These are phyloP conservation scores for Eubasilissa regina DNA, from an alignment of 1,140 invertebrate species.

Conservation along the genomic window DNA sequence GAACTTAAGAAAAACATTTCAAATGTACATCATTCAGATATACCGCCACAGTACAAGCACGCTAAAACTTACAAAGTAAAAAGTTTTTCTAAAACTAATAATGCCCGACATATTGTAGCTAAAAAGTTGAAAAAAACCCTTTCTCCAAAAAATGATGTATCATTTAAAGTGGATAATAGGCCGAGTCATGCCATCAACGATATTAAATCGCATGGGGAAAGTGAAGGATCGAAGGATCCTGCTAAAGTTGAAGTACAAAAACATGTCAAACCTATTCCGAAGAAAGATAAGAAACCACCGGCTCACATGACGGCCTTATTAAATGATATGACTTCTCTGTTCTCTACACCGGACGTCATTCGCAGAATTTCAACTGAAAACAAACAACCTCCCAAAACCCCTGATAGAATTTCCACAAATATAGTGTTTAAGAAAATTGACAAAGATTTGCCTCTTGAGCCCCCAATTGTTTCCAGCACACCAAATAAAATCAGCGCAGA, in stretches of 20 bases:
- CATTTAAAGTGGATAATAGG: neutral
- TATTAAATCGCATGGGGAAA: neutral
- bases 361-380: conserved; percentile 75
- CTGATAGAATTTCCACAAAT: conserved; percentile 60
- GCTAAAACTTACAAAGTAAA: conserved; percentile 45
- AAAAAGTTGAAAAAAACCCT: conserved; percentile 49
- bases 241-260: conserved; percentile 64
- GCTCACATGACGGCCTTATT: conserved; percentile 75
- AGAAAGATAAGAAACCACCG: conserved; percentile 81
- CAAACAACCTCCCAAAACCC: conserved; percentile 65
- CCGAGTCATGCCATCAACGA: conserved; percentile 59
- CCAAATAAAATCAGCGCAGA: conserved; percentile 26
- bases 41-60: conserved; percentile 37
- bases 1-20: conserved; percentile 50
- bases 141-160: conserved; percentile 40
- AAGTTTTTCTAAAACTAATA: conserved; percentile 47
- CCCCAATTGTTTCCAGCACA: conserved; percentile 60
- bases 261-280: conserved; percentile 70
- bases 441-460: conserved; percentile 55
- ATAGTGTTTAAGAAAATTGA: conserved; percentile 60
- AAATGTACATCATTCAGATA: conserved; percentile 5
- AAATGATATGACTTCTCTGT: conserved; percentile 78
- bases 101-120: conserved; percentile 39
- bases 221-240: conserved; percentile 19
- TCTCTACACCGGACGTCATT: conserved; percentile 86